Evolutionary conservation across 2,113 vertebrate genomes (phyloP), one percentile per base, ranked within the genome.

Genomic region (Poeciliopsis turrubarensis): DNA sequence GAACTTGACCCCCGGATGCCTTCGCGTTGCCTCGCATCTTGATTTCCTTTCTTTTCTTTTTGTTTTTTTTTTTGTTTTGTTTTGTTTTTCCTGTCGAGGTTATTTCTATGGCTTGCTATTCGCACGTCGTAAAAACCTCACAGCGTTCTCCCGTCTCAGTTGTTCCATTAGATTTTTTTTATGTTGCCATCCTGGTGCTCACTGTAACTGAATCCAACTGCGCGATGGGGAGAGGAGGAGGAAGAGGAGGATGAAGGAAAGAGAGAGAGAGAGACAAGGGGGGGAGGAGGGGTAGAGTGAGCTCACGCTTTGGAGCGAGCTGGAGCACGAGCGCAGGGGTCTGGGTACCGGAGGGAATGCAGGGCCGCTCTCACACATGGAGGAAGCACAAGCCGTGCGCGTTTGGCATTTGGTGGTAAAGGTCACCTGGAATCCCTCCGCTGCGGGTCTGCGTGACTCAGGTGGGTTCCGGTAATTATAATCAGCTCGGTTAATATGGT

Each of bases 171-270:
- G 22, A 57, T 57, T 25, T n/a, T 69, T 77, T 70, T 37, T 12
- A 37, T 37, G 34, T 37, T 86, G 73, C 78, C 86, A 80, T 85
- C 72, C 75, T 84, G 71, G 82, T 57, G 60, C 77, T 82, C 62
- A 74, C 67, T 30, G 80, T 87, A 87, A 89, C 73, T 78, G 68
- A 85, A 87, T 83, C 81, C 80, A 70, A 78, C 32, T 57, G 79
- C 37, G 63, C 64, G 31, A 60, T 22, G 66, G 57, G 31, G 26
- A 32, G 67, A 25, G 26, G 41, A 47, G 66, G 72, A 2, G 9
- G 34, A 11, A 0, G 34, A 11, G 7, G 32, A 8, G 7, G 31
- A 32, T 32, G 57, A 64, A 60, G 47, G 26, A 70, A 3, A 65
- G 8, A 0, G 65, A 68, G 4, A 31, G 54, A 62, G 74, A 26